Percentiles rank a stretch among this genome's conserved stretches.
These are phyloP conservation scores for Sus scrofa DNA, from an alignment of 2,113 vertebrate species.

Conservation along the genomic window DNA sequence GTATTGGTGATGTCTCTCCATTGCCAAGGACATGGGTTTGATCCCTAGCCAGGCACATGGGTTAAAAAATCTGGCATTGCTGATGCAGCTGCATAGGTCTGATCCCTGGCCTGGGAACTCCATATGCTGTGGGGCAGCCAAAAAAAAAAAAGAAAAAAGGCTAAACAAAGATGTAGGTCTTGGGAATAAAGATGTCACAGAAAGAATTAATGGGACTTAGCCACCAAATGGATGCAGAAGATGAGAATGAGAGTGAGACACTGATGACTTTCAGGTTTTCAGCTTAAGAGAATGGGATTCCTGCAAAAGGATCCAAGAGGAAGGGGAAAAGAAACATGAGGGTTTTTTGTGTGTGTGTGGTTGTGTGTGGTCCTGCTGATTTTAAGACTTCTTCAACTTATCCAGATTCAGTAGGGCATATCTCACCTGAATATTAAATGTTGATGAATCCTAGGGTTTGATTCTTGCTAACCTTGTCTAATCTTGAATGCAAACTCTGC, in stretches of 20 bases:
- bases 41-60: too few species aligned
- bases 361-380: background rate
- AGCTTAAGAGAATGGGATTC: background rate
- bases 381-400: background rate
- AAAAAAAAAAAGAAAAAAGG: background rate
- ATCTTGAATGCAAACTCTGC: background rate
- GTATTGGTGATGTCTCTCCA: too few species aligned
- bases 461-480: background rate
- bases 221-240: background rate
- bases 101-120: too few species aligned
- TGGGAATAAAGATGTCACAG: background rate
- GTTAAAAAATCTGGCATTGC: too few species aligned
- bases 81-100: too few species aligned
- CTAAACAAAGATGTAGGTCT: background rate
- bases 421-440: background rate
- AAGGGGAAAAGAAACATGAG: background rate
- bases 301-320: background rate
- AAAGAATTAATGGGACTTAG: background rate
- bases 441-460: background rate
- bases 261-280: slow-evolving; percentile 18
- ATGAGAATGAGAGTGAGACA: background rate
- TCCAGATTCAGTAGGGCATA: background rate
- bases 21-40: too few species aligned
- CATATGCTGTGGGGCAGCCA: too few species aligned
- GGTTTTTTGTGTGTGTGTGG: too few species aligned